Percentiles rank a stretch among this genome's conserved stretches.
These are phyloP conservation scores for Lepus europaeus DNA, from an alignment of 2,113 vertebrate genomes.

Conservation along the genomic window DNA sequence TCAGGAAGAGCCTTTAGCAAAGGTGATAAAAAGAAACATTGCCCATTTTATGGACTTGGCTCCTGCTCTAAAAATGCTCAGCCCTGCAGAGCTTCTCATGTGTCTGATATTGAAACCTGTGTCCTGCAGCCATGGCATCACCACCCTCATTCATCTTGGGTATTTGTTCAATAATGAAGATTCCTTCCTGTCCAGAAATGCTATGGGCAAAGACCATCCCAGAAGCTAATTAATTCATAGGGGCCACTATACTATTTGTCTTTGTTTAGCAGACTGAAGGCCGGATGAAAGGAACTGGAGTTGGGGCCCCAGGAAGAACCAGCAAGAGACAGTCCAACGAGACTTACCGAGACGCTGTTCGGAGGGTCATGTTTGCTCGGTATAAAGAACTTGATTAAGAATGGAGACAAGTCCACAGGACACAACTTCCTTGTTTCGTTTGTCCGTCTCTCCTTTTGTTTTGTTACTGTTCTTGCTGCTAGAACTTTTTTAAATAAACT, in stretches of 20 bases:
- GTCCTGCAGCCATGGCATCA: not conserved
- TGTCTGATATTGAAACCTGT: not conserved
- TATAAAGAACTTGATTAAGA: constrained; percentile 96
- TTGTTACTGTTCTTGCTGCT: constrained; percentile 92
- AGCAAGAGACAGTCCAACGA: constrained; percentile 90
- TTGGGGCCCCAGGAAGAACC: constrained; percentile 90
- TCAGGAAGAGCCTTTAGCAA: not conserved
- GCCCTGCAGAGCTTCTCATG: not conserved
- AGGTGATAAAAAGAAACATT: not conserved
- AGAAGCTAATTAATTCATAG: not conserved
- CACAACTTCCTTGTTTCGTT: constrained; percentile 78
- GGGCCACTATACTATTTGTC: constrained; percentile 26
- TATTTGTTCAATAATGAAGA: constrained; percentile 36
- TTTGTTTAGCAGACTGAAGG: constrained; percentile 87
- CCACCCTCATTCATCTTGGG: not conserved
- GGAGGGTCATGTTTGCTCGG: constrained; percentile 98
- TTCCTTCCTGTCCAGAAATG: not conserved
- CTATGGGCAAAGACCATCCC: not conserved
- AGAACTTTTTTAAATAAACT: constrained; percentile 88
- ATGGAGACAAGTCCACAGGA: constrained; percentile 67
- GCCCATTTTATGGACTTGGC: not conserved
- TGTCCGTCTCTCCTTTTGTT: constrained; percentile 85
- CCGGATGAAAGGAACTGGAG: constrained; percentile 90
- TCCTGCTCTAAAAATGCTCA: constrained; percentile 15
- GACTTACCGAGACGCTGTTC: constrained; percentile 95